These are phyloP conservation scores for Sebastes itinus DNA, from an alignment of 2,797 vertebrate species.

Conservation along the genomic window DNA sequence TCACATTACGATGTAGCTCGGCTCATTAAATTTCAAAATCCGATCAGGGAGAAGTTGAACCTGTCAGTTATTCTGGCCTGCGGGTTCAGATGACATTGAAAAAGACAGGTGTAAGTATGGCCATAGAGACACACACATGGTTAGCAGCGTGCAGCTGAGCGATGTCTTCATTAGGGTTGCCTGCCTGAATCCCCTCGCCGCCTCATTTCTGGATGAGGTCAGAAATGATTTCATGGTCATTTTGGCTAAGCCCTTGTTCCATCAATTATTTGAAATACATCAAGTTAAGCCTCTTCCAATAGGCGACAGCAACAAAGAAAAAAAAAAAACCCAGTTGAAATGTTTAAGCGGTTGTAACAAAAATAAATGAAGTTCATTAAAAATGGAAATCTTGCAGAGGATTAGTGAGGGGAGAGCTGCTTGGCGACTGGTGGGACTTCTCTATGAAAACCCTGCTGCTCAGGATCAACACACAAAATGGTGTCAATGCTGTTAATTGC, in stretches of 20 bases:
- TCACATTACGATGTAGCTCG: background rate
- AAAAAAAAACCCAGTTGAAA: constrained; percentile 16
- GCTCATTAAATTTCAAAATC: background rate
- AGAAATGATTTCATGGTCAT: constrained; percentile 44
- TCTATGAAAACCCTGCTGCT: constrained; percentile 44
- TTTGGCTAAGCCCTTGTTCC: constrained; percentile 30
- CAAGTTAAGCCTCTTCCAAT: constrained; percentile 41
- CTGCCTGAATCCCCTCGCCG: background rate
- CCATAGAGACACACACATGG: background rate
- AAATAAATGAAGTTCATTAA: constrained; percentile 68
- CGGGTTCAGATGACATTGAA: constrained; percentile 1
- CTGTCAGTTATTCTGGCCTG: background rate
- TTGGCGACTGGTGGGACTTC: constrained; percentile 26
- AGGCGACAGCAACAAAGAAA: background rate
- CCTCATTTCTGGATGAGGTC: constrained; percentile 32
- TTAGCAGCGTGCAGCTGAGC: background rate
- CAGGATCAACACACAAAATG: constrained; percentile 56
- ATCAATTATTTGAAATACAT: constrained; percentile 55
- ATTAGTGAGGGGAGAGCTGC: constrained; percentile 49
- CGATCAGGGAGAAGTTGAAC: background rate
- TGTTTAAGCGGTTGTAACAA: constrained; percentile 44
- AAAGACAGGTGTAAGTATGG: background rate
- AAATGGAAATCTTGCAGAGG: constrained; percentile 63
- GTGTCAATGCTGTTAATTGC: constrained; percentile 64
- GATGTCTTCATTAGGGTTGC: constrained; percentile 23